Base-by-base conservation (phyloP, 2,113 vertebrate species). In the Macrotus californicus region DNA sequence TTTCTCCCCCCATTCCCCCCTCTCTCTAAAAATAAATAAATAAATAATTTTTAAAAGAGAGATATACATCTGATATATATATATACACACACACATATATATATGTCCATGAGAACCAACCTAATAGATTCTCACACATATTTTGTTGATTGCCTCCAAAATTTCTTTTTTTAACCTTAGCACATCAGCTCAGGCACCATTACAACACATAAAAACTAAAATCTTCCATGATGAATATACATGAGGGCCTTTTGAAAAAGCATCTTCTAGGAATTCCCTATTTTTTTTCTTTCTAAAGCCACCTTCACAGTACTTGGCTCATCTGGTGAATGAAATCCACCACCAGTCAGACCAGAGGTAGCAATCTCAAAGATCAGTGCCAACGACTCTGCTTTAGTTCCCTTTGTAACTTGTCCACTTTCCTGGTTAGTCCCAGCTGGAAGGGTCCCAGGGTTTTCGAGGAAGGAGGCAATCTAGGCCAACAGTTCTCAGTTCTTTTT, bases 391-490 rank as follows among this genome's bases (percentile, higher is more conserved):
- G 48, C 34, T 46, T 41, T 0, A 0, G 88, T 96, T 91, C 91
- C 70, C 92, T 94, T 96, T 93, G 72, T 96, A 86, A 39, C 12
- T 29, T 80, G 76, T 66, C 85, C 91, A 67, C 87, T 26, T 97
- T 94, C 95, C 94, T 75, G 50, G 94, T 72, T 94, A 50, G 6
- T 90, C 91, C 93, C 84, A 79, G 80, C 87, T 98, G 97, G 94
- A 80, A 88, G 29, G 76, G 83, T 76, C 91, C 96, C 96, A 97
- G 91, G 31, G 90, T 84, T 97, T 98, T 97, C 89, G 91, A 97
- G 97, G 96, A 97, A 90, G 97, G 89, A 97, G 87, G 73, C 93
- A 96, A 94, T 92, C 69, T 73, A 59, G 95, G 96, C 96, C 97
- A 98, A 95, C 1, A 50, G 52, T 34, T 96, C 79, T 91, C 92